Base-by-base conservation (phyloP, 2,797 vertebrate species). In the Leptoclinus maculatus region DNA sequence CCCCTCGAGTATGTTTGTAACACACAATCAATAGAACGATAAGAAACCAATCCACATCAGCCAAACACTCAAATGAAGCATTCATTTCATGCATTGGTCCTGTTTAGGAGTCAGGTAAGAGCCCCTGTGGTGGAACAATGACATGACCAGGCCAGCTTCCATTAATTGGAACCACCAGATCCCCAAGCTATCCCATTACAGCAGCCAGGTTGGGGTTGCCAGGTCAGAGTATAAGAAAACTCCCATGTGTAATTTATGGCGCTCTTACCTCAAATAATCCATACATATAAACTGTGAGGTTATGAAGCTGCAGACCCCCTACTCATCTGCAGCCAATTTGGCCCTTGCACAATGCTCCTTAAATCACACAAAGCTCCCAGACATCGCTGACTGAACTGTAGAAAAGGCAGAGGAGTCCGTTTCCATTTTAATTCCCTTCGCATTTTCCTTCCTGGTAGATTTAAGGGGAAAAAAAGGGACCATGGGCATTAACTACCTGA, bases 321-420 rank as follows among this genome's bases (percentile, higher is more conserved):
- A 85, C 86, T 80, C 89, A 91, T 92, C 89, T 93, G 90, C 84
- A 89, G 89, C 82, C 90, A 91, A 91, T 93, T 92, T 90, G 71
- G 80, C 84, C 71, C 60, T 72, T 66, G 7, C 85, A 78, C 88
- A 90, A 88, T 90, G 87, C 82, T 76, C 60, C 71, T 86, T 90
- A 92, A 93, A 93, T 93, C 93, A 90, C 81, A 82, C 79, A 80
- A 74, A 74, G 87, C 85, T 69, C 65, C 51, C 63, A 81, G 80
- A 83, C 87, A 53, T 72, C 7, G 81, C 78, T 83, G 83, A 79
- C 83, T 69, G 43, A 76, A 86, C 85, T 89, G 29, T 34, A 86
- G 82, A 86, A 60, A 75, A 85, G 72, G 71, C 62, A 72, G 66
- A 77, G 67, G 84, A 90, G 88, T 81, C 83, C 1, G 16, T 66